Percentiles rank a stretch among this genome's conserved stretches.
These are phyloP conservation scores for Rhyzopertha dominica DNA, from an alignment of 1,140 invertebrate species.

Conservation along the genomic window DNA sequence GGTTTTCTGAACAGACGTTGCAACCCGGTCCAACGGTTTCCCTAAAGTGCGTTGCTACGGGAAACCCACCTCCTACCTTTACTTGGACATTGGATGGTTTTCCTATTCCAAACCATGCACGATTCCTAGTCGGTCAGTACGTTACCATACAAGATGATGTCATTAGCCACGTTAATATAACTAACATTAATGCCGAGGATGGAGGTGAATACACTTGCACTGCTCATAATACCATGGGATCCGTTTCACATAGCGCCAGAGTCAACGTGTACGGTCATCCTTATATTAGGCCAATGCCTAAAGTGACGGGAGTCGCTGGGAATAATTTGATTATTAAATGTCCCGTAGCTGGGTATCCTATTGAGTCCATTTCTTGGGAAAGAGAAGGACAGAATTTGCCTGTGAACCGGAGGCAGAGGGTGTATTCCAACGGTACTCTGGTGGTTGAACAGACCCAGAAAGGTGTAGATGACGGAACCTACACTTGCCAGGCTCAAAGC, in stretches of 20 bases:
- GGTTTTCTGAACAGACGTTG: slow-evolving; percentile 85
- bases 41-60: slow-evolving; percentile 84
- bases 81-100: slow-evolving; percentile 84
- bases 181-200: slow-evolving; percentile 80
- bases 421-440: slow-evolving; percentile 81
- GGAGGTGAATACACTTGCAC: slow-evolving; percentile 87
- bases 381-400: slow-evolving; percentile 79
- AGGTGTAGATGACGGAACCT: slow-evolving; percentile 72
- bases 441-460: slow-evolving; percentile 77
- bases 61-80: slow-evolving; percentile 86
- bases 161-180: slow-evolving; percentile 92
- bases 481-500: slow-evolving; percentile 85
- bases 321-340: slow-evolving; percentile 82
- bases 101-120: slow-evolving; percentile 65
- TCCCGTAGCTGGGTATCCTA: slow-evolving; percentile 89
- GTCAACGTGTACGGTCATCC: slow-evolving; percentile 90
- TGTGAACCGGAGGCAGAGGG: slow-evolving; percentile 79
- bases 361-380: slow-evolving; percentile 83
- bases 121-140: slow-evolving; percentile 85
- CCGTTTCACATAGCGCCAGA: slow-evolving; percentile 71
- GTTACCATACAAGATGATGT: slow-evolving; percentile 88
- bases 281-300: slow-evolving; percentile 84
- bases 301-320: slow-evolving; percentile 84
- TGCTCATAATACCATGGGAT: slow-evolving; percentile 74
- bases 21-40: slow-evolving; percentile 84